phyloP scores from a whole-genome alignment of 2,888 invertebrate genomes.

The Cataglyphis rosenhaueri region DNA sequence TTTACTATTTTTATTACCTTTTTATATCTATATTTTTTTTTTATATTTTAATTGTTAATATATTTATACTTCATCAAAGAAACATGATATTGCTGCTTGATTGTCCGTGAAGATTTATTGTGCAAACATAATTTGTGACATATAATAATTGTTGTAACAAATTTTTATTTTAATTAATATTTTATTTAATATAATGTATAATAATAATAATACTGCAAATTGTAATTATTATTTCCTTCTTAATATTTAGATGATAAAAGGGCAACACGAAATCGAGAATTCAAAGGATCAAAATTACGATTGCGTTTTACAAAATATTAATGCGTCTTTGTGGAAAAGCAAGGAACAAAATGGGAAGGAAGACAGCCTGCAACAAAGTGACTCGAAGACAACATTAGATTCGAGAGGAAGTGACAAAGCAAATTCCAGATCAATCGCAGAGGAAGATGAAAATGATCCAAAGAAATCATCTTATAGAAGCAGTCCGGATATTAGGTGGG shows the following conservation, averaged over 20 bases:
- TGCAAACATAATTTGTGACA: not conserved
- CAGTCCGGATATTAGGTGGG: conserved; percentile 77
- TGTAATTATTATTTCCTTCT: conserved; percentile 3
- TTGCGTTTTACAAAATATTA: conserved; percentile 77
- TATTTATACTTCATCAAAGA: not conserved
- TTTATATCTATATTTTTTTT: too few relatives aligned
- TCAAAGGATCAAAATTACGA: conserved; percentile 75
- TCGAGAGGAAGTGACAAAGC: conserved; percentile 74
- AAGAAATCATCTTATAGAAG: conserved; percentile 58
- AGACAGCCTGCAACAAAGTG: conserved; percentile 72
- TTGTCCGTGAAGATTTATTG: not conserved
- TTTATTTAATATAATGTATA: not conserved
- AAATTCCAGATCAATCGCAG: conserved; percentile 69
- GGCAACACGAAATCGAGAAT: conserved; percentile 60
- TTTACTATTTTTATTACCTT: not conserved
- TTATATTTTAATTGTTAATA: not conserved
- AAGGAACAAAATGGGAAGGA: conserved; percentile 73
- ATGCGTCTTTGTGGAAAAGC: conserved; percentile 74
- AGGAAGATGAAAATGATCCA: conserved; percentile 68
- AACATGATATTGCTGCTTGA: not conserved
- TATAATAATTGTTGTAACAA: conserved; percentile 14
- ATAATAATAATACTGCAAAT: not conserved
- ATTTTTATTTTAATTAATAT: not conserved
- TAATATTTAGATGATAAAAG: not conserved
- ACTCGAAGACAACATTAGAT: conserved; percentile 73